Conservation (phyloP, 2,797 vertebrate species). For the Distichodus sexfasciatus region DNA sequence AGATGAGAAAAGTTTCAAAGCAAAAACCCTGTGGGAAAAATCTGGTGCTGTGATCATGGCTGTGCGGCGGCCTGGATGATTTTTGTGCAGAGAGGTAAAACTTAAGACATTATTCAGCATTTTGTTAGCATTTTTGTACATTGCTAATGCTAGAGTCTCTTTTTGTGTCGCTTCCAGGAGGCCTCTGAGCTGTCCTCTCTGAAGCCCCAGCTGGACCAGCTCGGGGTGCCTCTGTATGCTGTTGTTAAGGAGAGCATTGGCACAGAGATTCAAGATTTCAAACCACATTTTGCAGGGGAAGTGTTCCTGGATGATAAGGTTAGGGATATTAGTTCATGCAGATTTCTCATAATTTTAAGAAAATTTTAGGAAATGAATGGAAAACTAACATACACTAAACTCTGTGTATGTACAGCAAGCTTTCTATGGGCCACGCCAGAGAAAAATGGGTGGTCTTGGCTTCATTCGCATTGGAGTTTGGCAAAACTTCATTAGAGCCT, state of each 20-base stretch:
- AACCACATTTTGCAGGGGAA: constrained; percentile 89
- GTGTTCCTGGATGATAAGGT: constrained; percentile 92
- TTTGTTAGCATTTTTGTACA: not conserved
- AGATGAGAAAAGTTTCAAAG: constrained; percentile 81
- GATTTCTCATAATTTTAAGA: too few species aligned
- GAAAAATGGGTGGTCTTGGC: constrained; percentile 85
- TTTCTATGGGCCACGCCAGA: constrained; percentile 88
- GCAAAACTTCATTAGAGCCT: constrained; percentile 90
- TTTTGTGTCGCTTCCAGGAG: constrained; percentile 74
- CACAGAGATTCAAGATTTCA: constrained; percentile 89
- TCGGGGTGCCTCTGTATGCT: constrained; percentile 88
- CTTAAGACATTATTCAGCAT: not conserved
- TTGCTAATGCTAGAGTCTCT: not conserved
- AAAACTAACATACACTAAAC: not conserved
- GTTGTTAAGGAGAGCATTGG: constrained; percentile 90
- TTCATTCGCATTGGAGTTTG: constrained; percentile 89
- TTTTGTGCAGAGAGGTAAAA: constrained; percentile 97
- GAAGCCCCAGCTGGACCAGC: constrained; percentile 85
- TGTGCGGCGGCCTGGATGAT: constrained; percentile 94
- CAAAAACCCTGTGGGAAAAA: constrained; percentile 83
- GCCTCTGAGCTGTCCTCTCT: constrained; percentile 93
- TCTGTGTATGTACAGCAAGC: constrained; percentile 68
- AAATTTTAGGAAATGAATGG: too few species aligned
- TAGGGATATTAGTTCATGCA: not conserved
- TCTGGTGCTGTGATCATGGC: constrained; percentile 92